These are phyloP conservation scores for Geophilus truncorum DNA, from an alignment of 2,888 invertebrate genomes.

Conservation along the genomic window DNA sequence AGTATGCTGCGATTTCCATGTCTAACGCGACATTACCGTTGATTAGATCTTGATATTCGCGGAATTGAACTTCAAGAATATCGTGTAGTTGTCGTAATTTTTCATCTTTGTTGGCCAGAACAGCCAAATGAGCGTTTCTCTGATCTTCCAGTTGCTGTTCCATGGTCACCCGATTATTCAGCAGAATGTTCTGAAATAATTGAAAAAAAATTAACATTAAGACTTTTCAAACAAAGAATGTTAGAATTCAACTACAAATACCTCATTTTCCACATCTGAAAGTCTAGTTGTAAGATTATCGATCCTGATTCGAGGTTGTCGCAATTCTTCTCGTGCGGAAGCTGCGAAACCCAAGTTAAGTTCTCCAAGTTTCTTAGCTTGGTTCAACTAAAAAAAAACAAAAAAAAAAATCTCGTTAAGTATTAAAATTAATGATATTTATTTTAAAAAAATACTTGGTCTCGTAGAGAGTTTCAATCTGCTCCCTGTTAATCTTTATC, in stretches of 20 bases:
- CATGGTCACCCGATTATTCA: too few species aligned
- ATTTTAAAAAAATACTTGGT: too few species aligned
- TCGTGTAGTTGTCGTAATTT: slow-evolving; percentile 72
- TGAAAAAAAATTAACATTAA: too few species aligned
- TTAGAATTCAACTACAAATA: too few species aligned
- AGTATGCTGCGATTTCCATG: slow-evolving; percentile 84
- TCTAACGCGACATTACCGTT: slow-evolving; percentile 92
- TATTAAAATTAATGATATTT: too few species aligned
- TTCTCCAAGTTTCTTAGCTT: slow-evolving; percentile 52
- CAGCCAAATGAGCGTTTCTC: slow-evolving; percentile 61
- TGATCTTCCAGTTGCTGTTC: slow-evolving; percentile 77
- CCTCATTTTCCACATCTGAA: slow-evolving; percentile 61
- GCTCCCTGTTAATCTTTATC: slow-evolving; percentile 80
- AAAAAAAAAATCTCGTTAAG: too few species aligned
- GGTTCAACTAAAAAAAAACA: slow-evolving; percentile 76
- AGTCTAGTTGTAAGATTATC: slow-evolving; percentile 68
- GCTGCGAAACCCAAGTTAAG: slow-evolving; percentile 57
- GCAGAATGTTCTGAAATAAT: too few species aligned
- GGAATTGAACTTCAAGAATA: slow-evolving; percentile 79
- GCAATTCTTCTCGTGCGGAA: slow-evolving; percentile 73
- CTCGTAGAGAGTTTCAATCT: slow-evolving; percentile 80
- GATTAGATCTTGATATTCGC: slow-evolving; percentile 95
- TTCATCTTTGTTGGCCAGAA: slow-evolving; percentile 65
- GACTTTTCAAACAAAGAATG: too few species aligned
- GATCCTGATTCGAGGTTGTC: slow-evolving; percentile 67